phyloP scores from a whole-genome alignment of 1,140 invertebrate genomes.

The Fopius arisanus region DNA sequence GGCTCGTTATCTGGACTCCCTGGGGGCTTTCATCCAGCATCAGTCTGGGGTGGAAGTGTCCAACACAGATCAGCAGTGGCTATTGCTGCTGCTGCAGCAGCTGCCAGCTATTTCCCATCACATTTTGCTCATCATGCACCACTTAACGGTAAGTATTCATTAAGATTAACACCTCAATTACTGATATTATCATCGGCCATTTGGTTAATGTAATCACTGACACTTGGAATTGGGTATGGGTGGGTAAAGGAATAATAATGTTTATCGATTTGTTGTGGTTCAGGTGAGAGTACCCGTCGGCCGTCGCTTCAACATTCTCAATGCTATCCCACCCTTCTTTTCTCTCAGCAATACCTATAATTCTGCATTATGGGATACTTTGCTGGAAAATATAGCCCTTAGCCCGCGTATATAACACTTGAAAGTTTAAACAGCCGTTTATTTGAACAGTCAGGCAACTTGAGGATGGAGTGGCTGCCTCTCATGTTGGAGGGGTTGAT shows the following conservation, averaged over 20 bases:
- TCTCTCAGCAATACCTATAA: background rate
- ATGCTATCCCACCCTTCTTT: background rate
- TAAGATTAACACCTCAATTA: background rate
- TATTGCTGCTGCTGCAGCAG: slow-evolving; percentile 46
- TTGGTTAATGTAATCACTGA: too few species aligned
- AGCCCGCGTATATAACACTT: background rate
- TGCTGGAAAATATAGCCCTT: background rate
- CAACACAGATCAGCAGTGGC: slow-evolving; percentile 43
- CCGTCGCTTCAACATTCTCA: slow-evolving; percentile 19
- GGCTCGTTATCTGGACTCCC: slow-evolving; percentile 46
- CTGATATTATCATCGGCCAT: background rate
- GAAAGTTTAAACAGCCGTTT: background rate
- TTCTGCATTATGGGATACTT: slow-evolving; percentile 6
- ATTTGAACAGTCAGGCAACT: slow-evolving; percentile 1
- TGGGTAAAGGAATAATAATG: too few species aligned
- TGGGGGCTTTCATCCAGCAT: slow-evolving; percentile 47
- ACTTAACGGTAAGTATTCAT: slow-evolving; percentile 48
- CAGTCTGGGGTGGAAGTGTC: slow-evolving; percentile 48
- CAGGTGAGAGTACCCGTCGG: slow-evolving; percentile 6
- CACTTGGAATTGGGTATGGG: too few species aligned
- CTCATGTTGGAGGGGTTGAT: background rate
- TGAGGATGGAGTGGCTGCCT: background rate
- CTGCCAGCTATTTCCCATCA: slow-evolving; percentile 54
- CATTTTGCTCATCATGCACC: slow-evolving; percentile 56
- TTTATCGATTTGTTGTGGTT: background rate